Base-by-base conservation (phyloP, 2,113 vertebrate genomes). In the Arvicanthis niloticus region DNA sequence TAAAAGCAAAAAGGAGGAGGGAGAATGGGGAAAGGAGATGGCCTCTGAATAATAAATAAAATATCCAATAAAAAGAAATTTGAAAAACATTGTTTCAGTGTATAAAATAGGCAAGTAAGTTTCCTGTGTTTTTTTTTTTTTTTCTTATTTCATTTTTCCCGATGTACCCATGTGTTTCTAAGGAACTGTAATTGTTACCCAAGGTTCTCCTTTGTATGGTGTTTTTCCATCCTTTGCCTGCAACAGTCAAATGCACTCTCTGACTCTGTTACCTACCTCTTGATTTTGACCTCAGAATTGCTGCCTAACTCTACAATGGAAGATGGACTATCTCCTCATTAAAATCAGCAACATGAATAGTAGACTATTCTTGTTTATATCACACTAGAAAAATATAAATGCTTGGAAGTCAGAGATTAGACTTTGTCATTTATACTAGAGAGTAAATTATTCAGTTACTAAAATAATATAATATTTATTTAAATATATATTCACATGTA, bases 371-470 rank as follows among this genome's bases (percentile, higher is more conserved):
- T 94, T n/a, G 9, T 51, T 87, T 58, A 86, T 34, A 8, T 92
- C 60, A 91, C 1, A 62, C 37, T 67, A 53, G 42, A 31, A 56
- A 78, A 60, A 48, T 4, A 75, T 22, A 93, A 62, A 34, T 91
- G 15, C 45, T 62, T 94, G 29, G 3, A 85, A 92, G 58, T 82
- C 22, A 73, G 15, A 42, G 31, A 81, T 88, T 88, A 40, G 42
- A 42, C 58, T 93, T 76, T 94, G 68, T 94, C 68, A 95, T 89
- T 95, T 77, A 62, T 0, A 21, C 9, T 89, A 12, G n/a, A 29
- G 56, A 56, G 2, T 65, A 95, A 96, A 45, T 93, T 91, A 94
- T 95, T 72, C 2, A 67, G 0, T 91, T 85, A 56, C 24, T 77
- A 62, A 88, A 73, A 85, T 67, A 94, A 94, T 95, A 0, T 88